phyloP scores from a whole-genome alignment of 92 coral and sea anemone species.

The Umimayanthus chanpuru region DNA sequence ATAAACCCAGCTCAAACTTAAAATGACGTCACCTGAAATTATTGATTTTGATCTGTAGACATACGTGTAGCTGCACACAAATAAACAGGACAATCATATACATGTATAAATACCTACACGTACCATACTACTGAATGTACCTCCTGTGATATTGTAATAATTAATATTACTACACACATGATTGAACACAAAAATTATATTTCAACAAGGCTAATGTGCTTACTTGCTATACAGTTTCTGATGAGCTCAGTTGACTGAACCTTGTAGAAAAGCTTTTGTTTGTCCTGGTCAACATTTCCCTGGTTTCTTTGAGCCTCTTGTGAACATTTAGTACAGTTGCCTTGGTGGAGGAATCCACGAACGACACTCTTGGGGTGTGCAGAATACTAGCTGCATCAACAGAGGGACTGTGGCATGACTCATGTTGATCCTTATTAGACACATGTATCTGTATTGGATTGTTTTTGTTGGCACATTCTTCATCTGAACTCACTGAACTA shows the following conservation, averaged over 20 bases:
- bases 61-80: no score
- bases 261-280: constrained; percentile 70
- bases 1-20: no score
- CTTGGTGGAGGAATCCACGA: constrained; percentile 75
- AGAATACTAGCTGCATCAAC: constrained; percentile 33
- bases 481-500: constrained; percentile 40
- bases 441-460: not conserved
- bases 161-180: no score
- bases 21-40: no score
- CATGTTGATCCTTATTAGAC: constrained; percentile 7
- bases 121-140: no score
- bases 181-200: no score
- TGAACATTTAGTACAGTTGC: constrained; percentile 81
- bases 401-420: not conserved
- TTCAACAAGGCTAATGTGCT: not conserved
- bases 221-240: constrained; percentile 16
- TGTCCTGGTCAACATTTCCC: constrained; percentile 70
- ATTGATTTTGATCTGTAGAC: no score
- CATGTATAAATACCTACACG: no score
- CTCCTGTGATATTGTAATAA: no score
- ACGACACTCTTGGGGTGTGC: constrained; percentile 59
- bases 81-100: no score
- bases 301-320: constrained; percentile 77
- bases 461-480: not conserved
- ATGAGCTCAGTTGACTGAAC: constrained; percentile 37